Percentiles rank a stretch among this genome's conserved stretches.
Conservation (phyloP, 1,140 invertebrate genomes). For the Diachasmimorpha longicaudata region DNA sequence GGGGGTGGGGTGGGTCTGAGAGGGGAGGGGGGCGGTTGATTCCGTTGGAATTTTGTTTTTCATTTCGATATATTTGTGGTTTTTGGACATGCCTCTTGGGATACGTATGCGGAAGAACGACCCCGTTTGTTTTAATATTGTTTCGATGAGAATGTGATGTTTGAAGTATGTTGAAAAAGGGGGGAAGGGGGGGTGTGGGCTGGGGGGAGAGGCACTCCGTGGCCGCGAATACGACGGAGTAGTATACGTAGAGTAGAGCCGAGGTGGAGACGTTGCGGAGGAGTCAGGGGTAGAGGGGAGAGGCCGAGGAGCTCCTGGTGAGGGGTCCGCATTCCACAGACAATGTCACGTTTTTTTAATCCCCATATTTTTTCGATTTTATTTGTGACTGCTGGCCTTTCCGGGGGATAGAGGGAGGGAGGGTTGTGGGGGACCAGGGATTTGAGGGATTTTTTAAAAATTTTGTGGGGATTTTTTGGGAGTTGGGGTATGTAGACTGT, state of each 20-base stretch:
- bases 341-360: slow-evolving; percentile 64
- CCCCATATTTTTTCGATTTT: slow-evolving; percentile 58
- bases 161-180: slow-evolving; percentile 32
- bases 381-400: slow-evolving; percentile 33
- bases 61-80: neutral
- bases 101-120: slow-evolving; percentile 1
- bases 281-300: slow-evolving; percentile 26
- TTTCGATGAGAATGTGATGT: slow-evolving; percentile 47
- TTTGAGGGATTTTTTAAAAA: too few relatives aligned
- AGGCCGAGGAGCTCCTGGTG: slow-evolving; percentile 44
- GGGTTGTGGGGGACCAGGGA: too few relatives aligned
- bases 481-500: neutral
- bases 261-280: slow-evolving; percentile 14
- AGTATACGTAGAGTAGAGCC: too few relatives aligned
- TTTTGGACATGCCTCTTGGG: neutral
- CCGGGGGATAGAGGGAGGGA: too few relatives aligned
- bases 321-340: slow-evolving; percentile 63
- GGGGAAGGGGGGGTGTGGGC: slow-evolving; percentile 28
- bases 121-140: slow-evolving; percentile 35
- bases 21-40: neutral
- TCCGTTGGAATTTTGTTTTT: neutral
- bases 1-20: too few relatives aligned
- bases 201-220: too few relatives aligned
- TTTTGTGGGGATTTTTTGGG: neutral
- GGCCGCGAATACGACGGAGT: slow-evolving; percentile 25